These are phyloP conservation scores for Mus pahari DNA, from an alignment of 2,113 vertebrate genomes.

Conservation along the genomic window DNA sequence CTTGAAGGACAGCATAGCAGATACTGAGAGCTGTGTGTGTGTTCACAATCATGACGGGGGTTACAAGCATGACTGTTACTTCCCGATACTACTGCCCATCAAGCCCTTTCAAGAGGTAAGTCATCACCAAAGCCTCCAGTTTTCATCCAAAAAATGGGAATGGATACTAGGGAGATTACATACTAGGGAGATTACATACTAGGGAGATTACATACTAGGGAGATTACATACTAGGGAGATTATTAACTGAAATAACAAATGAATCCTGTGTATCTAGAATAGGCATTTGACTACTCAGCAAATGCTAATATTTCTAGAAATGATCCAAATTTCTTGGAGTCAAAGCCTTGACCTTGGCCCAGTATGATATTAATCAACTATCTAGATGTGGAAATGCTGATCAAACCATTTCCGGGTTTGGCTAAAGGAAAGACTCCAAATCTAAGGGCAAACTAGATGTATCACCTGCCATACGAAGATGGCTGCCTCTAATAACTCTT, in stretches of 20 bases:
- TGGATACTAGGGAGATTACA: neutral
- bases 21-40: neutral
- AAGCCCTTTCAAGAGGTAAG: neutral
- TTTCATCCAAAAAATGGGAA: neutral
- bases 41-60: neutral
- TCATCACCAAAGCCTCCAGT: neutral
- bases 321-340: neutral
- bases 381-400: neutral
- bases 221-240: neutral
- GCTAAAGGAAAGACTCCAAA: neutral
- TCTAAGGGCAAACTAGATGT: neutral
- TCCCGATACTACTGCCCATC: neutral
- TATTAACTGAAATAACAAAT: constrained; percentile 13
- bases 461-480: neutral
- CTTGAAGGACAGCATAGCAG: neutral
- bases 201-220: neutral
- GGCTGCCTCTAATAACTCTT: neutral
- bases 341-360: neutral
- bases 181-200: neutral
- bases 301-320: neutral
- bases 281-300: neutral
- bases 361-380: neutral
- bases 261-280: neutral
- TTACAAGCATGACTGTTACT: neutral
- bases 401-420: neutral